phyloP scores from a whole-genome alignment of 2,113 vertebrate genomes.

The Seriola quinqueradiata region DNA sequence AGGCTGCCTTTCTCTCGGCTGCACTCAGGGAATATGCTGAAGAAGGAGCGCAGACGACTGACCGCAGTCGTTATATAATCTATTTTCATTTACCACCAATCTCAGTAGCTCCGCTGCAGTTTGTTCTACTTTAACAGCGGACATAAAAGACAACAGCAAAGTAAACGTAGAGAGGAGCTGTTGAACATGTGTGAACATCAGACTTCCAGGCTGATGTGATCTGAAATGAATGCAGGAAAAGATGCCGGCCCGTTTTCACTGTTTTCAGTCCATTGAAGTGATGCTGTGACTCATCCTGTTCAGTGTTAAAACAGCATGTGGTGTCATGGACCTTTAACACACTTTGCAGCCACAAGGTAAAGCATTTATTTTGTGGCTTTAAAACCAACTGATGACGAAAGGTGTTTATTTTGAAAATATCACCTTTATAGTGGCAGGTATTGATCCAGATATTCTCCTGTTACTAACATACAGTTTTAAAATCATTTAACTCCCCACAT shows the following conservation, averaged over 20 bases:
- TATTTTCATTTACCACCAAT: constrained; percentile 24
- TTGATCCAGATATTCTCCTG: too few species aligned
- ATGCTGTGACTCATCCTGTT: background rate
- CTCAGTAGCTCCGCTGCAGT: background rate
- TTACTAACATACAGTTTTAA: too few species aligned
- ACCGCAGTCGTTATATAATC: constrained; percentile 48
- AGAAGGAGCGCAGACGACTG: constrained; percentile 28
- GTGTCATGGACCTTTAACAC: background rate
- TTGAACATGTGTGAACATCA: background rate
- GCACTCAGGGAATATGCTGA: constrained; percentile 39
- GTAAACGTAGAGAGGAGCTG: background rate
- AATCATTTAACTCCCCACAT: too few species aligned
- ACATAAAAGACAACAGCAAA: background rate
- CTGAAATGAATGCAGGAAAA: background rate
- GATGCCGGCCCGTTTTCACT: background rate
- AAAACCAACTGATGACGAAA: background rate
- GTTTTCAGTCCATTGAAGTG: background rate
- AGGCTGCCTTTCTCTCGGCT: constrained; percentile 62
- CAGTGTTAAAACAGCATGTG: background rate
- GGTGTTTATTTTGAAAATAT: background rate
- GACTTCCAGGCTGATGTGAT: background rate
- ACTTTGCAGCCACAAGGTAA: background rate
- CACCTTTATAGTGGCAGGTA: too few species aligned
- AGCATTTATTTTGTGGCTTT: background rate
- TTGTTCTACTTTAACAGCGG: constrained; percentile 16